Evolutionary conservation across 2,888 invertebrate genomes (phyloP), one percentile per base, ranked within the genome.

Genomic region (Xestia c-nigrum): DNA sequence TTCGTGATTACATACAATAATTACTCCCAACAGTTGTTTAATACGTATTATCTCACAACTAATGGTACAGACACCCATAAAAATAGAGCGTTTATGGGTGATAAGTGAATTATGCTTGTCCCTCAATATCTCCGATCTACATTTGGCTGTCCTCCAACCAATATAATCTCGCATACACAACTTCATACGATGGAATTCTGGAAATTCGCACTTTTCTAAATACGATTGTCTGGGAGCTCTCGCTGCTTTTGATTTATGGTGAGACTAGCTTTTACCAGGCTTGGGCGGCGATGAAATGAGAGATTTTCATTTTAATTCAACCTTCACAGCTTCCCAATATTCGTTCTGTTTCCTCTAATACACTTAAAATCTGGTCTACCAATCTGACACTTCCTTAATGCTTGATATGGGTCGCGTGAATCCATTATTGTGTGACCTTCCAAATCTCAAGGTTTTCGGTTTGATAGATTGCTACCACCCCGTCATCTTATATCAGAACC

Each of bases 111-210:
- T 89, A 89, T 88, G 76, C 50, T 71, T 78, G 78, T 87, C 84
- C 88, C 88, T 90, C 88, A 84, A 90, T 89, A 88, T 81, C 81
- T 76, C 77, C 85, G 81, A 89, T 89, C 88, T 87, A 90, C 86
- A 87, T 86, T 93, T 94, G 93, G 94, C 93, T 78, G 72, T 76
- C 79, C 81, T 90, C 93, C 93, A 94, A 91, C 84, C 81, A 81
- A 89, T 88, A 85, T 84, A 82, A 88, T 89, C 87, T 84, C 86
- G 55, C 84, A 70, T 47, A 82, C 79, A 83, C 74, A 75, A 83
- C 83, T 86, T 78, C 82, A 83, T 82, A 85, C 80, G 81, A 80
- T 81, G 82, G 80, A 87, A 89, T 87, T 83, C 79, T 84, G 85
- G 79, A 88, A 88, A 78, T 88, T 89, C 88, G 80, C 86, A 90